A percentile compares a stretch with the other conserved stretches of the same genome.
Evolutionary conservation across 64 coral and sea anemone genomes (phyloP).

Genomic region (Orbicella faveolata): DNA sequence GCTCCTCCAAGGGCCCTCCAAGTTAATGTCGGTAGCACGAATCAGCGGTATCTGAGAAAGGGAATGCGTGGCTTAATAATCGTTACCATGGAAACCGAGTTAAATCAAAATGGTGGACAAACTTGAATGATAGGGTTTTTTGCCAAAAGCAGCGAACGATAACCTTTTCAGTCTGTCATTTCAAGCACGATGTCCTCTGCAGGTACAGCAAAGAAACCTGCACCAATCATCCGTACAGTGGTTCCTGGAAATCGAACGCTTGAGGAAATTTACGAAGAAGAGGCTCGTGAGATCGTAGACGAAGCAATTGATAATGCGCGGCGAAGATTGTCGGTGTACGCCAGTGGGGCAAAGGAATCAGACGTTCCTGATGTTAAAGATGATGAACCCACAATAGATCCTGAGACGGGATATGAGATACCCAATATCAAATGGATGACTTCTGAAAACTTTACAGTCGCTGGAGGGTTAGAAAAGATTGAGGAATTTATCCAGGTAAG

Average conservation of each 20-base stretch:
- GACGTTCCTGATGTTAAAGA: slow-evolving; percentile 31
- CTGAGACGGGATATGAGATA: slow-evolving; percentile 72
- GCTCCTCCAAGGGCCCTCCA: too few relatives aligned
- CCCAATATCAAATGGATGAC: slow-evolving; percentile 98
- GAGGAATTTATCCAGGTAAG: slow-evolving; percentile 89
- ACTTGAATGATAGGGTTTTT: background rate
- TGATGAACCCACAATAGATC: slow-evolving; percentile 55
- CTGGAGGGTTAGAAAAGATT: slow-evolving; percentile 91
- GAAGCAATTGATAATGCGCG: slow-evolving; percentile 96
- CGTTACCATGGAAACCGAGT: slow-evolving; percentile 30
- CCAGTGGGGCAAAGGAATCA: background rate
- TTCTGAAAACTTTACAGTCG: slow-evolving; percentile 81
- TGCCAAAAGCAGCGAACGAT: background rate
- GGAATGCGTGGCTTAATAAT: background rate
- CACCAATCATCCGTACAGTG: slow-evolving; percentile 31
- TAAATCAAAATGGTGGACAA: slow-evolving; percentile 27
- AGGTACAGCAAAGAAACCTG: background rate
- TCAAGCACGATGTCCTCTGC: background rate
- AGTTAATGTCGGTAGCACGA: background rate
- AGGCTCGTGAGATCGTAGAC: slow-evolving; percentile 94
- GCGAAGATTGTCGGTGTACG: slow-evolving; percentile 38
- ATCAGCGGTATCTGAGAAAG: background rate
- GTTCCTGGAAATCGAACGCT: slow-evolving; percentile 79
- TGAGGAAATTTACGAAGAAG: slow-evolving; percentile 80
- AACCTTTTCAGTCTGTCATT: background rate